Evolutionary conservation across 2,113 vertebrate species (phyloP).

Genomic region (Nansenia antarctica): DNA sequence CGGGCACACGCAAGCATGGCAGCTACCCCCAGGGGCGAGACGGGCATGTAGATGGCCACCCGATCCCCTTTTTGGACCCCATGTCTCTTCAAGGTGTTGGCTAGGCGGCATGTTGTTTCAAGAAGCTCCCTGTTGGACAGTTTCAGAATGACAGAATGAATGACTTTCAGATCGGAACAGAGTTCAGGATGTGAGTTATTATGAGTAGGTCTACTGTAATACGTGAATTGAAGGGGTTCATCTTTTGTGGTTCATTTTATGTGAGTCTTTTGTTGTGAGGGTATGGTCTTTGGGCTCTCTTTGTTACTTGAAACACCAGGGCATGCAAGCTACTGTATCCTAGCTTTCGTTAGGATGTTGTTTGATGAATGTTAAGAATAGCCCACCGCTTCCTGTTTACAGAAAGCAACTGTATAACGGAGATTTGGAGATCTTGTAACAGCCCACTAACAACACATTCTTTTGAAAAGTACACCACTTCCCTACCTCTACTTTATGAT

Average conservation of each 20-base stretch:
- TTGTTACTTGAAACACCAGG: background rate
- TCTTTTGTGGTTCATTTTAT: background rate
- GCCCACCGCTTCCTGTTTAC: constrained; percentile 27
- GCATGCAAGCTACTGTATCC: background rate
- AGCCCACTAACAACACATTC: too few species aligned
- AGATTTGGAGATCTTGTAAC: too few species aligned
- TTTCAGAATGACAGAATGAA: background rate
- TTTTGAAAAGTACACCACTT: too few species aligned
- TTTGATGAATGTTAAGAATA: background rate
- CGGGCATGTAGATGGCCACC: constrained; percentile 90
- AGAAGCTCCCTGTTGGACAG: constrained; percentile 79
- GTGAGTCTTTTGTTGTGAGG: background rate
- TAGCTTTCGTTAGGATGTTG: background rate
- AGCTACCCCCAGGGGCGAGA: constrained; percentile 84
- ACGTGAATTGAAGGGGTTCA: background rate
- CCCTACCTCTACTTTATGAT: background rate
- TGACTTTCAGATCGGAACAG: background rate
- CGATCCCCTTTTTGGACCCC: constrained; percentile 84
- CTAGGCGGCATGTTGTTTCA: constrained; percentile 90
- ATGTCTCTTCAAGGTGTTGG: constrained; percentile 86
- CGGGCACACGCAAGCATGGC: constrained; percentile 91
- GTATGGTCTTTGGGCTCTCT: background rate
- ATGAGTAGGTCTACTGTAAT: background rate
- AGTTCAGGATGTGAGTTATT: background rate
- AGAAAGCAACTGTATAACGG: constrained; percentile 3